A percentile compares a stretch with the other conserved stretches of the same genome.
Conservation (phyloP, 1,140 invertebrate species). For the Heliconius nattereri region DNA sequence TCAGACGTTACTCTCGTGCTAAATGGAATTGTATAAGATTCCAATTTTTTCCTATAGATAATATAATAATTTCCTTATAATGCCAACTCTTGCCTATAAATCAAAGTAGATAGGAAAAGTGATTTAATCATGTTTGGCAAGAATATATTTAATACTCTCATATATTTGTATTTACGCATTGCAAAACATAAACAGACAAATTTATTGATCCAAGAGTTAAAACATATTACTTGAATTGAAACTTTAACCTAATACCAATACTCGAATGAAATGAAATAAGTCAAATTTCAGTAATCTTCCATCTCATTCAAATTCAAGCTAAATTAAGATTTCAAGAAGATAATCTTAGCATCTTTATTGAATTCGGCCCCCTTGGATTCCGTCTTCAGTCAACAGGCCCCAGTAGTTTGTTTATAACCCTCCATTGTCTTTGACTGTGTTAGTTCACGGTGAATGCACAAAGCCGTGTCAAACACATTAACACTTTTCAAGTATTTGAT, state of each 20-base stretch:
- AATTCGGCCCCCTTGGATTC: conserved; percentile 2
- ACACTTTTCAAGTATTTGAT: conserved; percentile 47
- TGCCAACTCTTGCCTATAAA: too few relatives aligned
- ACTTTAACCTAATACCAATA: not conserved
- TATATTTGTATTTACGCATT: too few relatives aligned
- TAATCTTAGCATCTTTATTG: conserved; percentile 8
- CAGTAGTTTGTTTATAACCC: conserved; percentile 28
- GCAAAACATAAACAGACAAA: not conserved
- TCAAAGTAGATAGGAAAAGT: too few relatives aligned
- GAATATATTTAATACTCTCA: too few relatives aligned
- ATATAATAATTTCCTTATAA: too few relatives aligned
- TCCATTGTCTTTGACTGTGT: conserved; percentile 33
- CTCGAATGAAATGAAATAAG: not conserved
- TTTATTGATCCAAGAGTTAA: not conserved
- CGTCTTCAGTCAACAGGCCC: conserved; percentile 4
- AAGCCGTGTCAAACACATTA: conserved; percentile 47
- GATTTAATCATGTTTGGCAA: too few relatives aligned
- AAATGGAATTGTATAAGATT: too few relatives aligned
- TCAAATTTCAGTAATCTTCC: not conserved
- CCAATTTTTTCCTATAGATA: too few relatives aligned
- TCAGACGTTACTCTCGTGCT: too few relatives aligned
- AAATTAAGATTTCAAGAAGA: conserved; percentile 70
- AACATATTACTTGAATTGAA: not conserved
- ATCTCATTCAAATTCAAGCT: conserved; percentile 53
- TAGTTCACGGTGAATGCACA: conserved; percentile 56